phyloP scores from a whole-genome alignment of 2,113 vertebrate genomes.

The Hyaena hyaena region DNA sequence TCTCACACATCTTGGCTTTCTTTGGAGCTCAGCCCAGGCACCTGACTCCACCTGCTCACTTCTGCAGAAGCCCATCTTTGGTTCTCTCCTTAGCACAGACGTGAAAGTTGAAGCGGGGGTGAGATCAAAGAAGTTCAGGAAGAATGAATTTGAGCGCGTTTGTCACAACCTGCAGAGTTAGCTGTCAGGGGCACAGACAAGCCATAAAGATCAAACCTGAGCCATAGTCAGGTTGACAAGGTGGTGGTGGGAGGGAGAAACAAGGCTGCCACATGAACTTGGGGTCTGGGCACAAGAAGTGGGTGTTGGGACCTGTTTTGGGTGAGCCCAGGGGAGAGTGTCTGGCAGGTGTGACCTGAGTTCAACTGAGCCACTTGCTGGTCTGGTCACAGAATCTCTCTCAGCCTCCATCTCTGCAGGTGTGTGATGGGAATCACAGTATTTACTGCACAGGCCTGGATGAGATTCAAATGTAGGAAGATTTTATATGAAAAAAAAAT shows the following conservation, averaged over 20 bases:
- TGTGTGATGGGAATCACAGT: not conserved
- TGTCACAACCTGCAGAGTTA: not conserved
- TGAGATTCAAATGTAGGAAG: not conserved
- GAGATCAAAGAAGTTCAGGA: not conserved
- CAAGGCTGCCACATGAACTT: rapidly evolving
- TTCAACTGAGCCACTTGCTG: not conserved
- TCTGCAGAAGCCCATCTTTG: not conserved
- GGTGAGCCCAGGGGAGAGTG: not conserved
- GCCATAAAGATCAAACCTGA: not conserved
- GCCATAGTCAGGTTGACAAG: rapidly evolving
- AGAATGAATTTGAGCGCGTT: not conserved
- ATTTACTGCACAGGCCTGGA: not conserved
- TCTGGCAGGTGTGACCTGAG: not conserved
- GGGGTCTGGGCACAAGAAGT: rapidly evolving
- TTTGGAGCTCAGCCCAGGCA: slow-evolving; percentile 52
- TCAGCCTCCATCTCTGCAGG: not conserved
- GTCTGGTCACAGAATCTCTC: not conserved
- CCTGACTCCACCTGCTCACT: not conserved
- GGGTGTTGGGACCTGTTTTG: not conserved
- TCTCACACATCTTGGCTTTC: slow-evolving; percentile 69
- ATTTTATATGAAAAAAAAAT: not conserved
- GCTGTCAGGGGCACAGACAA: not conserved
- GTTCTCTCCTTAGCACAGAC: slow-evolving; percentile 8
- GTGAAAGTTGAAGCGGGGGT: not conserved
- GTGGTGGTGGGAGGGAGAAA: not conserved